Conservation (phyloP, 92 coral and sea anemone genomes). For the Blastomussa wellsi region DNA sequence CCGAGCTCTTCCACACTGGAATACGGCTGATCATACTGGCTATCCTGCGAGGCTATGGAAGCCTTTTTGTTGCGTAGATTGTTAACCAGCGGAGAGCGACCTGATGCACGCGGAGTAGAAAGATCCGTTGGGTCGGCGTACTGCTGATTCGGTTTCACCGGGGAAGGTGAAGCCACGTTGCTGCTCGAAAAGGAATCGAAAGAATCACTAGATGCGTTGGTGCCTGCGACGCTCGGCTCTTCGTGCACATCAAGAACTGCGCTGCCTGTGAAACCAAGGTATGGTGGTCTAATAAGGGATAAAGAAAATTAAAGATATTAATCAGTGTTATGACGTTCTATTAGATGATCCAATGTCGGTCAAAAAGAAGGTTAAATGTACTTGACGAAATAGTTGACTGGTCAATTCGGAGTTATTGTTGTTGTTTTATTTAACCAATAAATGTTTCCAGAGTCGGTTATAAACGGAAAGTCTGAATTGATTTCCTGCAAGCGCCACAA, state of each 20-base stretch:
- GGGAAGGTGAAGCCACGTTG: constrained; percentile 51
- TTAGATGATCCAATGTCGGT: background rate
- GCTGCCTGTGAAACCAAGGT: constrained; percentile 32
- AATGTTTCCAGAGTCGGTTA: background rate
- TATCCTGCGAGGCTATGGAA: constrained; percentile 73
- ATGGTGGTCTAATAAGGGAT: constrained; percentile 32
- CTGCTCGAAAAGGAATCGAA: constrained; percentile 61
- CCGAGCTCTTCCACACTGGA: constrained; percentile 90
- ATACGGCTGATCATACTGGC: constrained; percentile 86
- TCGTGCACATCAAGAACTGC: constrained; percentile 62
- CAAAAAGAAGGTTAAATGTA: background rate
- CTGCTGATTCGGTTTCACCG: constrained; percentile 22
- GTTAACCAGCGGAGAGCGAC: constrained; percentile 53
- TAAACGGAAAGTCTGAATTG: background rate
- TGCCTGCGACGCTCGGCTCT: constrained; percentile 49
- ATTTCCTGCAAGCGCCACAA: background rate
- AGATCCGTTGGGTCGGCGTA: background rate
- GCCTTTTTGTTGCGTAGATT: constrained; percentile 63
- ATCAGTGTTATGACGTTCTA: background rate
- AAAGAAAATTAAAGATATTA: background rate
- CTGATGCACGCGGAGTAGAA: background rate
- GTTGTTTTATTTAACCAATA: background rate
- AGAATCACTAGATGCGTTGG: constrained; percentile 52
- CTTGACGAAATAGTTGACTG: background rate
- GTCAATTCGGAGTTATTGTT: background rate